phyloP scores from a whole-genome alignment of 2,797 vertebrate species.

The Neomorphus geoffroyi region DNA sequence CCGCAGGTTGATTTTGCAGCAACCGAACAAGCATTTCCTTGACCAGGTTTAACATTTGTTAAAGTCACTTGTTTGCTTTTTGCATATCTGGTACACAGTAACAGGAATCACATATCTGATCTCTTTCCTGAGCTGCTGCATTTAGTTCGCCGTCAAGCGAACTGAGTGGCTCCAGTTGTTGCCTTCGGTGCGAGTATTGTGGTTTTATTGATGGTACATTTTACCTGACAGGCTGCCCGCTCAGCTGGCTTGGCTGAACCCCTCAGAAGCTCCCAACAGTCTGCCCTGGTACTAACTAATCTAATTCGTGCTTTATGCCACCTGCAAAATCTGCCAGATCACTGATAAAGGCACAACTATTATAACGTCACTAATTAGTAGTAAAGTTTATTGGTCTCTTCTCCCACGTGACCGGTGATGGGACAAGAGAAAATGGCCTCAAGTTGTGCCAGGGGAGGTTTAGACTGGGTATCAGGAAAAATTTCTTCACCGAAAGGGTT shows the following conservation, averaged over 20 bases:
- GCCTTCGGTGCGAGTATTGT: not conserved
- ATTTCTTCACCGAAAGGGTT: too few relatives aligned
- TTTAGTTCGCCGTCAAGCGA: not conserved
- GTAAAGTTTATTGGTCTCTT: too few relatives aligned
- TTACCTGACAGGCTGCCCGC: not conserved
- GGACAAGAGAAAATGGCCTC: too few relatives aligned
- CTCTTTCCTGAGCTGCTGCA: not conserved
- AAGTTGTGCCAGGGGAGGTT: too few relatives aligned
- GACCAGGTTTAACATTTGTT: not conserved
- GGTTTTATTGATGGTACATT: not conserved
- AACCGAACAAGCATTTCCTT: not conserved
- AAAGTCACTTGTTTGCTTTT: not conserved
- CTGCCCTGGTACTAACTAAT: not conserved
- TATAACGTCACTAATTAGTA: not conserved
- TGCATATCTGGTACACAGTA: not conserved
- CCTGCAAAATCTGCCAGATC: not conserved
- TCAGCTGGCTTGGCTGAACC: not conserved
- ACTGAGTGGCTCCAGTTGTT: not conserved
- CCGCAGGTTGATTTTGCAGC: not conserved
- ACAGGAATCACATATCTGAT: not conserved
- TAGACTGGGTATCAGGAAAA: too few relatives aligned
- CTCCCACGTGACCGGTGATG: too few relatives aligned
- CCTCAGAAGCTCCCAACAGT: not conserved
- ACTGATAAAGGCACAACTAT: accelerated
- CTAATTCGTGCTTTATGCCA: not conserved